phyloP scores from a whole-genome alignment of 1,140 invertebrate genomes.

The Drosophila ambigua region DNA sequence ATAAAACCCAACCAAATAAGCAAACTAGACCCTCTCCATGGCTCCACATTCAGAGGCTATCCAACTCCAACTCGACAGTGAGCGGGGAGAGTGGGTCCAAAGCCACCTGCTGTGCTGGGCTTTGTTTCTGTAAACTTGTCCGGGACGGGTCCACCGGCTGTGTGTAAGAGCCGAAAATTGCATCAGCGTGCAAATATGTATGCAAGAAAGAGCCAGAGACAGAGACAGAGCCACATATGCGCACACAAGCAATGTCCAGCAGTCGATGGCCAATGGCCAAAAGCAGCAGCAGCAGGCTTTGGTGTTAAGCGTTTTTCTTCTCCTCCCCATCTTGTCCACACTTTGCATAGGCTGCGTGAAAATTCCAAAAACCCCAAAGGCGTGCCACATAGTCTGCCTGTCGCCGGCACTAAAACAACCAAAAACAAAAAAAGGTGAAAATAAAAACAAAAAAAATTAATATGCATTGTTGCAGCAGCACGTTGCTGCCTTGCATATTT shows the following conservation, averaged over 20 bases:
- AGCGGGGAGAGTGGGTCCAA: neutral
- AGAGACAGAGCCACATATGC: conserved; percentile 22
- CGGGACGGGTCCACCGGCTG: conserved; percentile 11
- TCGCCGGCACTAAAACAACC: conserved; percentile 21
- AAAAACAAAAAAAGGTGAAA: conserved; percentile 31
- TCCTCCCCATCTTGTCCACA: neutral
- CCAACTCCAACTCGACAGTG: conserved; percentile 8
- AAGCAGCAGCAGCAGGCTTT: conserved; percentile 21
- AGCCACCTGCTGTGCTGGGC: conserved; percentile 44
- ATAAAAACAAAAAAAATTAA: conserved; percentile 59
- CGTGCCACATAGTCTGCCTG: conserved; percentile 12
- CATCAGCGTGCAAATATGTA: conserved; percentile 67
- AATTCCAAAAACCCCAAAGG: conserved; percentile 38
- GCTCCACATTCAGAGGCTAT: neutral
- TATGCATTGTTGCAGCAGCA: conserved; percentile 75
- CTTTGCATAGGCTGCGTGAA: conserved; percentile 45
- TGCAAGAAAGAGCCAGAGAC: conserved; percentile 4
- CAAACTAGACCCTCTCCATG: conserved; percentile 18
- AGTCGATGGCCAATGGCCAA: conserved; percentile 20
- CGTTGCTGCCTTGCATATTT: conserved; percentile 60
- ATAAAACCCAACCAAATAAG: conserved; percentile 37
- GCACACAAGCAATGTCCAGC: conserved; percentile 12
- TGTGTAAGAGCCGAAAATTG: conserved; percentile 37
- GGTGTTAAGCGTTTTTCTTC: conserved; percentile 52
- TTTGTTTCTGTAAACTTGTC: conserved; percentile 30